These are phyloP conservation scores for Automeris io DNA, from an alignment of 2,888 invertebrate species.

Conservation along the genomic window DNA sequence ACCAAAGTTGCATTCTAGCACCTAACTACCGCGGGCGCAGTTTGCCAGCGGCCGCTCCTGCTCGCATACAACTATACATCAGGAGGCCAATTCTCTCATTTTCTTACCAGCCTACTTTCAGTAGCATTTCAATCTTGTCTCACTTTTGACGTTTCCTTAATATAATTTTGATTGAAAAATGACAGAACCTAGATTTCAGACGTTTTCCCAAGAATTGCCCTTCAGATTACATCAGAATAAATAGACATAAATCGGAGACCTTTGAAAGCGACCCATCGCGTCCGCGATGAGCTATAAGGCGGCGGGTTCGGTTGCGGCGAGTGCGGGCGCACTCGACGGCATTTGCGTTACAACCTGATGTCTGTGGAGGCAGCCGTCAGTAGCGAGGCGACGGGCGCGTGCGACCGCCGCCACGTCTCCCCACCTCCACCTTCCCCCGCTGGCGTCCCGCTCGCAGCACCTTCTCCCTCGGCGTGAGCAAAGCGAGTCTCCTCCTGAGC, in stretches of 20 bases:
- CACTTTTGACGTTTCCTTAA: no score
- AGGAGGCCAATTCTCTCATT: no score
- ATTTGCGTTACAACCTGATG: constrained; percentile 43
- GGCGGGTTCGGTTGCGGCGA: background rate
- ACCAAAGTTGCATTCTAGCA: background rate
- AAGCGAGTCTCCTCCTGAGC: constrained; percentile 42
- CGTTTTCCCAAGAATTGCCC: no score
- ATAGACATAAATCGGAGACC: background rate
- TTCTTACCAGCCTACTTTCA: no score
- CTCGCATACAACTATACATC: background rate
- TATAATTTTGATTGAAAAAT: no score
- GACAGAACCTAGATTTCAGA: no score
- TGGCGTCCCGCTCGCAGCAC: constrained; percentile 14
- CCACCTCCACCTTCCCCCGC: constrained; percentile 14
- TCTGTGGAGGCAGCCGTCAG: constrained; percentile 50
- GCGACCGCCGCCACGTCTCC: constrained; percentile 25
- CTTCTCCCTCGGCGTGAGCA: constrained; percentile 26
- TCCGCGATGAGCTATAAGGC: background rate
- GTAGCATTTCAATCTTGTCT: no score
- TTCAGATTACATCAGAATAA: constrained; percentile 3
- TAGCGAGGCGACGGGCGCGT: constrained; percentile 27
- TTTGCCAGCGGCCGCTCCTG: background rate
- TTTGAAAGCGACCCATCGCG: background rate
- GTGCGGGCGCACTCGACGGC: constrained; percentile 3
- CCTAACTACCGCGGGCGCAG: background rate